phyloP scores from a whole-genome alignment of 2,113 vertebrate species.

The Herpailurus yagouaroundi region DNA sequence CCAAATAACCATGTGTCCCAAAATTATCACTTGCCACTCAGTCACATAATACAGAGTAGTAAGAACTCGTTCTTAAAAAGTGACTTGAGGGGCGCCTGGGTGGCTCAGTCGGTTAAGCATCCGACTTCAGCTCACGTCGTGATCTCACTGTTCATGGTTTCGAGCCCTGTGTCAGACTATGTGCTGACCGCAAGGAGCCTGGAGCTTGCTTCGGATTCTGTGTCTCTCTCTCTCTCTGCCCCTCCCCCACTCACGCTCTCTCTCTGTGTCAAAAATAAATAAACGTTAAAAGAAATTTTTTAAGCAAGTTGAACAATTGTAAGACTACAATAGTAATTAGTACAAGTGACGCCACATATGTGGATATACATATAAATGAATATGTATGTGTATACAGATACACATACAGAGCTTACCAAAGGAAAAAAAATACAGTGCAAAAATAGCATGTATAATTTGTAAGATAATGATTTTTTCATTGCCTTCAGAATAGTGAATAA shows the following conservation, averaged over 20 bases:
- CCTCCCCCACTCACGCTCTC: too few species aligned
- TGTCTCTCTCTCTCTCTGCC: too few species aligned
- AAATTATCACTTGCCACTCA: background rate
- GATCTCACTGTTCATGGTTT: background rate
- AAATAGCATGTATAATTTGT: background rate
- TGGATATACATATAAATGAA: background rate
- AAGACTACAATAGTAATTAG: background rate
- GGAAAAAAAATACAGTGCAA: background rate
- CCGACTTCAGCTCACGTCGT: background rate
- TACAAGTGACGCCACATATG: background rate
- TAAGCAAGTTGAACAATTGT: background rate
- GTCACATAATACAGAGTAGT: background rate
- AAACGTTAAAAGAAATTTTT: too few species aligned
- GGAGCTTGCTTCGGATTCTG: too few species aligned
- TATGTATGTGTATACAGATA: rapidly evolving
- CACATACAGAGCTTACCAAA: background rate
- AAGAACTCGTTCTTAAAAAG: background rate
- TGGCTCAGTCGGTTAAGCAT: background rate
- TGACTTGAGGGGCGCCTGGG: background rate
- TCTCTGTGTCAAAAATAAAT: too few species aligned
- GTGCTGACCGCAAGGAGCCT: background rate
- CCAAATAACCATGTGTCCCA: background rate
- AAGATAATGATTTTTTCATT: background rate
- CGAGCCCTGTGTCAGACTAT: background rate
- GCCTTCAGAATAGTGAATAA: background rate